Base-by-base conservation (phyloP, 37 sponge, comb jelly and placozoan species). In the Hormiphora californensis region DNA sequence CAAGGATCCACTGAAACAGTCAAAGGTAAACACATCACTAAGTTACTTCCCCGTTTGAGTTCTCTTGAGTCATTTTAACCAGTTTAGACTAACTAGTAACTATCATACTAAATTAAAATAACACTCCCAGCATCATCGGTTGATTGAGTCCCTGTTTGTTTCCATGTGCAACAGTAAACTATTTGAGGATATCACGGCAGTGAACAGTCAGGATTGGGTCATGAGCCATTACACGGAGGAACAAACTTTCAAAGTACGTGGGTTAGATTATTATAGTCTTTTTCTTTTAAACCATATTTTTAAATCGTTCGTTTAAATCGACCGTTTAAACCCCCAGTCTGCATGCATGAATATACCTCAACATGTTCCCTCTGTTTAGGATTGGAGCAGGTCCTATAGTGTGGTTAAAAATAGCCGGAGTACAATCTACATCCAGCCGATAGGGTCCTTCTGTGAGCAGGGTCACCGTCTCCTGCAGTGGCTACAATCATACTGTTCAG, bases 131-230 rank as follows among this genome's bases (percentile, higher is more conserved):
- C 81, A 73, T 40, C 43, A 73, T 46, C 35, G 81, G 4, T 43
- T 73, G 1, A 73, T 73, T 36, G 81, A 73, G 38, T 73, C 81
- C 2, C 19, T 73, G 22, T 73, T 73, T 36, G 81, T 73, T 43
- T 73, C 81, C n/a, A 73, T 73, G 81, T 73, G 81, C 81, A 73
- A 73, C 46, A 73, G 81, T 46, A 73, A 73, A 46, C 81, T 73
- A 27, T 73, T 73, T 46, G 43, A 73, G 19, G 81, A 73, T 28
- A 73, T 73, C 27, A 36, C 41, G 22, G 81, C 43, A 9, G 15
- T 36, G 23, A 46, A 73, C 22, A 46, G 43, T 4, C 21, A 73
- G 12, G 81, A 73, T 28, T 73, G 81, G 81, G 43, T 73, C 23
- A 46, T 73, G 0, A 73, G 43, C 23, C 81, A 73, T 28, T 46